Percentiles rank a stretch among this genome's conserved stretches.
Conservation (phyloP, 2,113 vertebrate genomes). For the Cebus imitator region DNA sequence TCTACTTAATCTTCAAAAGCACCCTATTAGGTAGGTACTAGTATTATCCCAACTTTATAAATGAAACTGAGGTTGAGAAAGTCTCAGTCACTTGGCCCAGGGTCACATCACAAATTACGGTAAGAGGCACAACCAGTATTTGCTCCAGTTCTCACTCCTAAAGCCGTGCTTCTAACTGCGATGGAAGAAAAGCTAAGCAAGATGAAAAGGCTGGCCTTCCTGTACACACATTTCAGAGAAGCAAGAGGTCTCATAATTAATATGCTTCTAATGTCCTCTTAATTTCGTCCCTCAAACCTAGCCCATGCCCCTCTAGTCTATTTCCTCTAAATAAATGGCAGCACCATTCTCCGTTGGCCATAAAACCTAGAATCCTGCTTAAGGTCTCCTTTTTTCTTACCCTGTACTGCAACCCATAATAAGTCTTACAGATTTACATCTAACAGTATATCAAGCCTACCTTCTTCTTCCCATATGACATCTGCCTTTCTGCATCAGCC, state of each 20-base stretch:
- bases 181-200: not conserved
- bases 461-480: not conserved
- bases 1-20: not conserved
- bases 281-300: not conserved
- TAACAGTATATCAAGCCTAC: no score
- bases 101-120: not conserved
- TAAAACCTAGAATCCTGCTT: not conserved
- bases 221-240: not conserved
- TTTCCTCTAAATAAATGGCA: not conserved
- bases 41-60: not conserved
- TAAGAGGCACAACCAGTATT: not conserved
- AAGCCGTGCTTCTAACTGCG: not conserved
- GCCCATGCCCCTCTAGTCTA: not conserved
- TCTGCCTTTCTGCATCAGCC: not conserved
- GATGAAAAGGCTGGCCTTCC: not conserved
- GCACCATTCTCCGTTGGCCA: not conserved
- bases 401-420: no score
- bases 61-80: not conserved
- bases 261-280: not conserved
- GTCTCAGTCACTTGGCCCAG: not conserved
- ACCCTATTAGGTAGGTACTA: not conserved
- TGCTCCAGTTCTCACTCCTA: not conserved
- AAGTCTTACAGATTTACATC: not conserved
- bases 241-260: not conserved
- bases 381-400: not conserved